Conservation (phyloP, 1,140 invertebrate genomes). For the Diuraphis noxia region DNA sequence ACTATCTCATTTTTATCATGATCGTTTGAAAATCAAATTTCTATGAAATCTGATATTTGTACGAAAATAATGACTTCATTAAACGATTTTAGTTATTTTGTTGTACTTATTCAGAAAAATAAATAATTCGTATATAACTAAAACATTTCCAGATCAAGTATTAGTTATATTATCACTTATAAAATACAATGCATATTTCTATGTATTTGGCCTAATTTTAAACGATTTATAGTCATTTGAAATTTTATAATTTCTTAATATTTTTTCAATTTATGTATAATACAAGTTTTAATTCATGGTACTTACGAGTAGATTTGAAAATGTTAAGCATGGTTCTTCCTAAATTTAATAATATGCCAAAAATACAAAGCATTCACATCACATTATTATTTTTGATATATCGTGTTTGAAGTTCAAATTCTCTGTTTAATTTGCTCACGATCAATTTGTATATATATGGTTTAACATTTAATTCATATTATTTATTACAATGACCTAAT, state of each 20-base stretch:
- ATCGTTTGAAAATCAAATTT: not conserved
- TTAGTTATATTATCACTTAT: not conserved
- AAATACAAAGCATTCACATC: not conserved
- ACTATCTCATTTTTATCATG: not conserved
- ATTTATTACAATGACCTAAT: not conserved
- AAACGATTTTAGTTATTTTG: no score
- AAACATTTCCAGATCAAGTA: not conserved
- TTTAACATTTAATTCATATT: not conserved
- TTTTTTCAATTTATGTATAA: not conserved
- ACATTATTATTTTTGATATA: not conserved
- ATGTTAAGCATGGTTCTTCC: not conserved
- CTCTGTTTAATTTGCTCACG: not conserved
- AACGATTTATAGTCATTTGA: not conserved
- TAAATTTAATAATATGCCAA: not conserved
- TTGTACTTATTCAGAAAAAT: no score
- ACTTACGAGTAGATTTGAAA: not conserved
- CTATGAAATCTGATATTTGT: no score
- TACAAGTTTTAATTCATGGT: no score
- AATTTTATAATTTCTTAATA: not conserved
- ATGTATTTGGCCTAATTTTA: not conserved
- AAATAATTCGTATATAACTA: not conserved
- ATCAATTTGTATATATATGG: not conserved
- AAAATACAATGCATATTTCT: not conserved
- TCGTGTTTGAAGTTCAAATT: not conserved
- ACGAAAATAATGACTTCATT: no score